Evolutionary conservation across 2,888 invertebrate species (phyloP), one percentile per base, ranked within the genome.

Genomic region (Sisyra terminalis): DNA sequence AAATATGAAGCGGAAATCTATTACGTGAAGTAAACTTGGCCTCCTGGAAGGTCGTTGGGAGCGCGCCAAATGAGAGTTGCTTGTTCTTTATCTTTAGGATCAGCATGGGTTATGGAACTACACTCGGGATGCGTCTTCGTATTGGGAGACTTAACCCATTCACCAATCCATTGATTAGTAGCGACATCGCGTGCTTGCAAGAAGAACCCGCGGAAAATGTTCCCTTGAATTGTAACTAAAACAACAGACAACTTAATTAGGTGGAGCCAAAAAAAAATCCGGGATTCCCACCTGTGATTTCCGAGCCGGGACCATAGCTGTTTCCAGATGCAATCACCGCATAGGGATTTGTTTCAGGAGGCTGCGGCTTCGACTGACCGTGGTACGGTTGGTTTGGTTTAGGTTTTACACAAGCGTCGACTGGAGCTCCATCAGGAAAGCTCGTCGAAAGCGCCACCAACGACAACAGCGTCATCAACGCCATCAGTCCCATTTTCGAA

Each of bases 11-110:
- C 18, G 34, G 18, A 35, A 48, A 39, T 30, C 40, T 72, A 81
- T 78, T 67, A 85, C 85, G 84, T 84, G 55, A 86, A 86, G 57
- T 81, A 85, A 38, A 86, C 84, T 50, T 70, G 70, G 49, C 84
- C 85, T 8, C 61, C 63, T 42, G 50, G 52, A 1, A 69, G 61
- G 50, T 78, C 67, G 3, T 67, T 60, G 1, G 85, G 85, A 2
- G 84, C 81, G 52, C 72, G 71, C 85, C 85, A 86, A 34, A 80
- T 62, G 13, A 86, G 64, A 15, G 74, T 78, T 0, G 83, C 83
- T 42, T 76, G 70, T 46, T 75, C 63, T 58, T 86, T 85, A 51
- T 78, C 78, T 44, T 73, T 69, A 6, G 81, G 78, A 58, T 84
- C 83, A 1, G 75, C 79, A 56, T 85, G 85, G 3, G 85, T 86